These are phyloP conservation scores for Micropoecilia bifurca DNA, from an alignment of 2,797 vertebrate genomes.

Conservation along the genomic window DNA sequence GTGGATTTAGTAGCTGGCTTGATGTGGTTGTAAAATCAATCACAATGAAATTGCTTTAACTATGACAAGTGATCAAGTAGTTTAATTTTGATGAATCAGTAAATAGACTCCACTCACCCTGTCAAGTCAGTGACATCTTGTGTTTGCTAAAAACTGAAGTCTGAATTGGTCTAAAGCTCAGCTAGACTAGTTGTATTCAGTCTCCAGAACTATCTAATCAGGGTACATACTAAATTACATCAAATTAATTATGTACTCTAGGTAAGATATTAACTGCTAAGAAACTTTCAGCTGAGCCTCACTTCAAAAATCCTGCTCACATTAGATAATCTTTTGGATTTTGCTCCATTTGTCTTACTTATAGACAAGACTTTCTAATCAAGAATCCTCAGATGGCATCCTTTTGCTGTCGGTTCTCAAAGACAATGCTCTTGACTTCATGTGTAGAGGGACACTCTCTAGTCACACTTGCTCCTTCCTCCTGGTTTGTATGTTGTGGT, in stretches of 20 bases:
- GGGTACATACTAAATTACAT: not conserved
- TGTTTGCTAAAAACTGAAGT: not conserved
- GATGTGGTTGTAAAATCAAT: no score
- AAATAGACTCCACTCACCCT: not conserved
- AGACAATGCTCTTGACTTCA: slow-evolving; percentile 42
- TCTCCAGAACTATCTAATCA: not conserved
- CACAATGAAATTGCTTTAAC: not conserved
- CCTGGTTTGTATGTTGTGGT: slow-evolving; percentile 35
- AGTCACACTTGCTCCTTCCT: slow-evolving; percentile 52
- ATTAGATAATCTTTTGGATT: slow-evolving; percentile 42
- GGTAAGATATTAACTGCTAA: not conserved
- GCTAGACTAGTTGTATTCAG: not conserved
- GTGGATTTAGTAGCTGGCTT: no score
- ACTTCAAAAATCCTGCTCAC: not conserved
- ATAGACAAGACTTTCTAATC: slow-evolving; percentile 50
- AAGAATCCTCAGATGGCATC: slow-evolving; percentile 19
- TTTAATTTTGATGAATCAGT: not conserved
- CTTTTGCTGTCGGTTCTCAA: slow-evolving; percentile 64
- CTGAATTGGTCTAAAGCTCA: not conserved
- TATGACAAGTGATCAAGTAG: not conserved
- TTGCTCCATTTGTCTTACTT: slow-evolving; percentile 23
- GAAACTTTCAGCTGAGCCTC: not conserved
- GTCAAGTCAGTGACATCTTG: not conserved
- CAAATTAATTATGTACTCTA: not conserved
- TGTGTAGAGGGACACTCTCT: slow-evolving; percentile 46